Base-by-base conservation (phyloP, 2,113 vertebrate species). In the Balaeniceps rex region DNA sequence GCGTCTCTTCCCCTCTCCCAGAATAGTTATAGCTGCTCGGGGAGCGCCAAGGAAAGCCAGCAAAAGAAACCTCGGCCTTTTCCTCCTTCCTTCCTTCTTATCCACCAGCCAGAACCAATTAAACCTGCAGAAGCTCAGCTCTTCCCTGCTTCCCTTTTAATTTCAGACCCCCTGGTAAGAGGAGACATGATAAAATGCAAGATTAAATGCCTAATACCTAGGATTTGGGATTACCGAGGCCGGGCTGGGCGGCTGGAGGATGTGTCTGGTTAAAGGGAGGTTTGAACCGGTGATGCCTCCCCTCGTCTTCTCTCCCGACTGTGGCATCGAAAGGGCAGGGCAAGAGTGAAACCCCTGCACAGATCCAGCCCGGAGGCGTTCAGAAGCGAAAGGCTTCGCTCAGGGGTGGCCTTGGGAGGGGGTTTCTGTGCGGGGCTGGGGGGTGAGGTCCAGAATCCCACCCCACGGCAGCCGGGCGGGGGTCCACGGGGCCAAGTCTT, bases 161-260 rank as follows among this genome's bases (percentile, higher is more conserved):
- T 95, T 95, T 94, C 88, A 79, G 88, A 52, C 74, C 90, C 85
- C 81, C 23, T 57, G 68, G 64, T 42, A 81, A 71, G 60, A 87
- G 65, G 65, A 93, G 86, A 44, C 90, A 75, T 7, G 80, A 92
- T 87, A 94, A 94, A 95, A 83, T 44, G 52, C 31, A 58, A 90
- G 92, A 95, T 96, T 97, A 97, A 94, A 87, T 65, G 88, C 79
- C 91, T 94, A 94, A 94, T 92, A 52, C 86, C 34, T 44, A 40
- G 88, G 88, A 93, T 95, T 92, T 87, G 88, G 86, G 92, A 93
- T 94, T 96, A 89, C 72, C 0, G 0, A 36, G 74, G 80, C 77
- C 36, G 10, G 64, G 34, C 76, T 74, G 91, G 74, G 19, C 0
- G 12, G 76, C 6, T 19, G 21, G 66, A 93, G 87, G 86, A 52